A percentile compares a stretch with the other conserved stretches of the same genome.
Evolutionary conservation across 2,113 vertebrate species (phyloP).

Genomic region (Morone saxatilis): DNA sequence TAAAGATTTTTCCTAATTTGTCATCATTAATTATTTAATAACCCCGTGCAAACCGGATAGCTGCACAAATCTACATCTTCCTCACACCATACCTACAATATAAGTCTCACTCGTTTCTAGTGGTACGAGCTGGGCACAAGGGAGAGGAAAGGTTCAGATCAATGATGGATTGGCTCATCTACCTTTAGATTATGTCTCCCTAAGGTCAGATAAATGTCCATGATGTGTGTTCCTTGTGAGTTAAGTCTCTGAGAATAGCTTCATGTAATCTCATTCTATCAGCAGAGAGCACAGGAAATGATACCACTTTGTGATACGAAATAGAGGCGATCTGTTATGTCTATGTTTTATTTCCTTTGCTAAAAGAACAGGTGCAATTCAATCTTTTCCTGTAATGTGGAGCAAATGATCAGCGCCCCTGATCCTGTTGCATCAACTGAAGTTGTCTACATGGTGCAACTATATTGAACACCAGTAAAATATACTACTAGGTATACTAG

Average conservation of each 20-base stretch:
- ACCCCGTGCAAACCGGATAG: not conserved
- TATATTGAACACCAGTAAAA: constrained; percentile 12
- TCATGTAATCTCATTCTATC: constrained; percentile 65
- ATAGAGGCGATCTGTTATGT: constrained; percentile 59
- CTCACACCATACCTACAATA: not conserved
- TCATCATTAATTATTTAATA: not conserved
- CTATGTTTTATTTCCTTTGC: constrained; percentile 57
- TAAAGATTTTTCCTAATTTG: constrained; percentile 19
- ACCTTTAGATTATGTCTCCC: constrained; percentile 51
- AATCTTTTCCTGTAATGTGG: constrained; percentile 18
- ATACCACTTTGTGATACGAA: constrained; percentile 43
- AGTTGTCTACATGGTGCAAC: constrained; percentile 26
- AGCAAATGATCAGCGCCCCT: constrained; percentile 34
- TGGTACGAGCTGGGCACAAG: not conserved
- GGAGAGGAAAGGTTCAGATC: constrained; percentile 31
- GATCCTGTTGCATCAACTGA: constrained; percentile 29
- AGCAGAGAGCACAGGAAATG: constrained; percentile 57
- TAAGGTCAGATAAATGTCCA: constrained; percentile 60
- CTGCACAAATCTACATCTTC: not conserved
- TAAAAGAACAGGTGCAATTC: constrained; percentile 28
- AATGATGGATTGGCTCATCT: constrained; percentile 65
- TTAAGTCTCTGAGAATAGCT: constrained; percentile 51
- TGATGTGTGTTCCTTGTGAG: constrained; percentile 44
- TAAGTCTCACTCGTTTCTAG: constrained; percentile 4
- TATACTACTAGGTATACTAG: too few species aligned